A percentile compares a stretch with the other conserved stretches of the same genome.
Conservation (phyloP, 2,797 vertebrate species). For the Alosa sapidissima region DNA sequence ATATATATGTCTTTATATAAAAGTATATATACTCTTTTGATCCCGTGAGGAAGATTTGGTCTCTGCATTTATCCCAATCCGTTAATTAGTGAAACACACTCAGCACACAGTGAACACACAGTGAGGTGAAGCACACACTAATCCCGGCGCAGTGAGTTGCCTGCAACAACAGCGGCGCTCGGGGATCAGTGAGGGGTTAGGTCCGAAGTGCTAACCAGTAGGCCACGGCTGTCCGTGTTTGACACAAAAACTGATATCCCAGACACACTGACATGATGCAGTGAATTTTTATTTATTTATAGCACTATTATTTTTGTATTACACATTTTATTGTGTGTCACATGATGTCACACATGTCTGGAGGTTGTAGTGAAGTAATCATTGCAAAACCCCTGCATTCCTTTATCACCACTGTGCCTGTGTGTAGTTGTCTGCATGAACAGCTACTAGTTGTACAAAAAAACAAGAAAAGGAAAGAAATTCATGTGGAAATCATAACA, state of each 20-base stretch:
- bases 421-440: not conserved
- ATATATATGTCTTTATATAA: not conserved
- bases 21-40: no score
- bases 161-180: no score
- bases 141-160: no score
- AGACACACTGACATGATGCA: not conserved
- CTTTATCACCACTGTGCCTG: not conserved
- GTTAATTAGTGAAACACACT: no score
- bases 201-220: no score
- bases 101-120: no score
- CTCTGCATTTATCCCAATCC: no score
- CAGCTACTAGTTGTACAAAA: not conserved
- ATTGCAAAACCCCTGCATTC: not conserved
- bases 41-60: no score
- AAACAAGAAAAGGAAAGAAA: not conserved
- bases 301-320: not conserved
- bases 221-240: not conserved
- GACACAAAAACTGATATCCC: not conserved
- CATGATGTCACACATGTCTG: not conserved
- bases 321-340: not conserved
- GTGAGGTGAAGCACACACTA: no score
- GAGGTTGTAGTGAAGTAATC: slow-evolving; percentile 12
- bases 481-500: not conserved
- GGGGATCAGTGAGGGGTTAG: no score
- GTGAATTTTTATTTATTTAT: not conserved